A percentile compares a stretch with the other conserved stretches of the same genome.
Conservation (phyloP, 2,888 invertebrate genomes). For the Anoplius nigerrimus region DNA sequence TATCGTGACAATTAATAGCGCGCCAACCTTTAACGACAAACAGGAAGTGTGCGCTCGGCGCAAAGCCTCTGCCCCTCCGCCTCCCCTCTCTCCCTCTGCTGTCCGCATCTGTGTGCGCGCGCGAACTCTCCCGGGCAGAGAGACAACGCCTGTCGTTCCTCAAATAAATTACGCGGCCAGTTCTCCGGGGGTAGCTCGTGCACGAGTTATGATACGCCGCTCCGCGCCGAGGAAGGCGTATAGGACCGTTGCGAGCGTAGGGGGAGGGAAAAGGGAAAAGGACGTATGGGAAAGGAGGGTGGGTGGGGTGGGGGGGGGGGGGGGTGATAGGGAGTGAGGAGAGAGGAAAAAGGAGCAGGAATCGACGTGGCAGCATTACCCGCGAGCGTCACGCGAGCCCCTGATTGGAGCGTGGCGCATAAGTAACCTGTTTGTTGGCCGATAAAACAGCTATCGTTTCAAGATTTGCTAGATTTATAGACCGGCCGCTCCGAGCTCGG, state of each 20-base stretch:
- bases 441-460: constrained; percentile 66
- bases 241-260: background rate
- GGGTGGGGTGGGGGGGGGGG: background rate
- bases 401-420: constrained; percentile 62
- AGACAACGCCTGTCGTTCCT: constrained; percentile 46
- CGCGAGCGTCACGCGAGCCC: constrained; percentile 54
- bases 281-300: constrained; percentile 11
- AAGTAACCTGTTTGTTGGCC: constrained; percentile 67
- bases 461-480: constrained; percentile 68
- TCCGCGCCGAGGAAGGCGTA: constrained; percentile 7
- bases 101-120: too few species aligned
- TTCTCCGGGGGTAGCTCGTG: constrained; percentile 11
- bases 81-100: too few species aligned
- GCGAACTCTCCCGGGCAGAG: constrained; percentile 12
- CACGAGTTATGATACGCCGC: constrained; percentile 35
- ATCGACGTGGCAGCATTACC: constrained; percentile 41
- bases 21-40: constrained; percentile 55
- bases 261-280: constrained; percentile 11
- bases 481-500: constrained; percentile 50
- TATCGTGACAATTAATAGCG: constrained; percentile 65
- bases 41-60: constrained; percentile 49
- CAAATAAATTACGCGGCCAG: constrained; percentile 30
- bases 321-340: background rate
- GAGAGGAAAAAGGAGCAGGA: constrained; percentile 9
- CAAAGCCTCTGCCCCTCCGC: too few species aligned